phyloP scores from a whole-genome alignment of 2,888 invertebrate genomes.

The Yponomeuta malinellus region DNA sequence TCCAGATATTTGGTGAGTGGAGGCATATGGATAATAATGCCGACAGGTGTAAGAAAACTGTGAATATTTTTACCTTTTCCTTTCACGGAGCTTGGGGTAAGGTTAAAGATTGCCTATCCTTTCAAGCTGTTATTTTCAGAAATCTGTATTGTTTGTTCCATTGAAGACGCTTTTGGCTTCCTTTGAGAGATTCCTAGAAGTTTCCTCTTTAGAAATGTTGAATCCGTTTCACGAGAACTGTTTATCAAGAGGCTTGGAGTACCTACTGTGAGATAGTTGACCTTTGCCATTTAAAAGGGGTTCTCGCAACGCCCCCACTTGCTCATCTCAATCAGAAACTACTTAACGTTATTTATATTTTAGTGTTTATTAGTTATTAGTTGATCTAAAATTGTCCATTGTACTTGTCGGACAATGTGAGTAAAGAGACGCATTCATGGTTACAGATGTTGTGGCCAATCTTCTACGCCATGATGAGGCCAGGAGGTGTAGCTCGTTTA shows the following conservation, averaged over 20 bases:
- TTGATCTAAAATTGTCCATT: too few species aligned
- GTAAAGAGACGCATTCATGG: too few species aligned
- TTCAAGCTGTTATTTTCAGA: not conserved
- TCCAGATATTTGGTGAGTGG: not conserved
- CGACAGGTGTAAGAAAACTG: not conserved
- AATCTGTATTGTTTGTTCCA: not conserved
- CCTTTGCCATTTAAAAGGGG: too few species aligned
- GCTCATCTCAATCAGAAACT: too few species aligned
- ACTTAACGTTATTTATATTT: too few species aligned
- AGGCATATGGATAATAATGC: not conserved
- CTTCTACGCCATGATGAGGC: too few species aligned
- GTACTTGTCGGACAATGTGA: too few species aligned
- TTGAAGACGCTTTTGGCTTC: not conserved
- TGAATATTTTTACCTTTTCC: conserved; percentile 1
- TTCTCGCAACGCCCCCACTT: too few species aligned
- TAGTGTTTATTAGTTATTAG: too few species aligned
- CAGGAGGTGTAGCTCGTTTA: too few species aligned
- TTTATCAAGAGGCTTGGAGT: not conserved
- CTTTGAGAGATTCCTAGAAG: not conserved
- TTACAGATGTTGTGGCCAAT: too few species aligned
- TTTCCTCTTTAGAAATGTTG: not conserved
- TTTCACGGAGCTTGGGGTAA: not conserved
- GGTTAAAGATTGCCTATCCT: not conserved
- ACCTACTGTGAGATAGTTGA: too few species aligned
- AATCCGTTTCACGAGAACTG: not conserved